Evolutionary conservation across 2,797 vertebrate species (phyloP).

Genomic region (Myoxocephalus aenaeus): DNA sequence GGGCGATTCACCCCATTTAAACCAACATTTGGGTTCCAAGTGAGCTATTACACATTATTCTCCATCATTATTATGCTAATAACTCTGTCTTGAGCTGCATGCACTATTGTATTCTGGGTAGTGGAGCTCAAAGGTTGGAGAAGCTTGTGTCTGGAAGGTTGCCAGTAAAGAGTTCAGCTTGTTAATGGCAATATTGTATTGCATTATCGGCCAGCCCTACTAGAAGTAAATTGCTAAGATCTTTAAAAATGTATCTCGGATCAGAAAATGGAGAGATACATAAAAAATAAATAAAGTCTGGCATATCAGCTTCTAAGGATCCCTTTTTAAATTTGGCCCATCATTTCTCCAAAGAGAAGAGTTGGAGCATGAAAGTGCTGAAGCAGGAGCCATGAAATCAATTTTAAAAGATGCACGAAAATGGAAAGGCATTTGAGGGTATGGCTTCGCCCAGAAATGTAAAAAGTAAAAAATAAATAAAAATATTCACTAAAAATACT

Average conservation of each 20-base stretch:
- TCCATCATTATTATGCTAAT: background rate
- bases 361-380: conserved; percentile 17
- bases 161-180: background rate
- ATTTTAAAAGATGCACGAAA: conserved; percentile 30
- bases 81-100: background rate
- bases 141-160: background rate
- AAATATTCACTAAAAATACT: conserved; percentile 16
- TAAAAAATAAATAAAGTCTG: background rate
- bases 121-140: background rate
- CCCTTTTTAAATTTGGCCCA: conserved; percentile 8
- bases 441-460: conserved; percentile 20
- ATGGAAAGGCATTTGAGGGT: conserved; percentile 16
- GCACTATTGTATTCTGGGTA: background rate
- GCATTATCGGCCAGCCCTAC: background rate
- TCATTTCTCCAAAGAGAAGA: conserved; percentile 24
- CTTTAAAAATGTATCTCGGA: background rate
- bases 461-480: background rate
- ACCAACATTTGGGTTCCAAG: background rate
- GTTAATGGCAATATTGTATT: background rate
- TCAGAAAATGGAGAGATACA: background rate
- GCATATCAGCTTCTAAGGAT: conserved; percentile 2
- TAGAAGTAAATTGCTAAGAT: background rate
- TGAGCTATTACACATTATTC: background rate
- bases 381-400: conserved; percentile 46
- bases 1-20: background rate